Evolutionary conservation across 1,140 invertebrate genomes (phyloP).

Genomic region (Papilio machaon): DNA sequence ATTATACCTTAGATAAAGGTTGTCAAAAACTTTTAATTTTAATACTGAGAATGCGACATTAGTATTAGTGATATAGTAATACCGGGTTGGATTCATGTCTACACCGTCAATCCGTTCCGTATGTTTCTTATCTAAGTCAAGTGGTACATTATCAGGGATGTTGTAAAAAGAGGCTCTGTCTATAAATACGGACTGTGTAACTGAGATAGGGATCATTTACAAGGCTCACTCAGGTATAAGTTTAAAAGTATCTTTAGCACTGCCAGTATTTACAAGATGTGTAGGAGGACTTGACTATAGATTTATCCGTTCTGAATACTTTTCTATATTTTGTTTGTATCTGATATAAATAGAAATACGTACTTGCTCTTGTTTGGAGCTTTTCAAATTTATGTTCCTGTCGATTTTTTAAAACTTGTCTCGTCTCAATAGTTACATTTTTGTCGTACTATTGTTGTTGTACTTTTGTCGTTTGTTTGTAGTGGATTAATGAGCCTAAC

Average conservation of each 20-base stretch:
- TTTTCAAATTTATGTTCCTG: background rate
- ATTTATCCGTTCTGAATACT: slow-evolving; percentile 22
- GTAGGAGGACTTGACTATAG: slow-evolving; percentile 28
- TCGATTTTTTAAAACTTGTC: background rate
- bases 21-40: background rate
- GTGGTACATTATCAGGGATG: slow-evolving; percentile 27
- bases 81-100: slow-evolving; percentile 1
- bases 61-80: background rate
- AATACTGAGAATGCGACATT: background rate
- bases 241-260: slow-evolving; percentile 19
- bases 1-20: background rate
- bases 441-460: background rate
- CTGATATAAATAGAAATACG: slow-evolving; percentile 15
- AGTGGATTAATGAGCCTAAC: background rate
- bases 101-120: slow-evolving; percentile 4
- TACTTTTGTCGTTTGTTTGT: background rate
- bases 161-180: slow-evolving; percentile 30
- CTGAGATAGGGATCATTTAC: slow-evolving; percentile 8
- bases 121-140: slow-evolving; percentile 29
- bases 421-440: no score
- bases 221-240: slow-evolving; percentile 30
- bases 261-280: slow-evolving; percentile 23
- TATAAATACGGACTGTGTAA: slow-evolving; percentile 27
- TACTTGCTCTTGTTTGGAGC: background rate
- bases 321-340: background rate